These are phyloP conservation scores for Proteles cristata DNA, from an alignment of 2,113 vertebrate genomes.

Conservation along the genomic window DNA sequence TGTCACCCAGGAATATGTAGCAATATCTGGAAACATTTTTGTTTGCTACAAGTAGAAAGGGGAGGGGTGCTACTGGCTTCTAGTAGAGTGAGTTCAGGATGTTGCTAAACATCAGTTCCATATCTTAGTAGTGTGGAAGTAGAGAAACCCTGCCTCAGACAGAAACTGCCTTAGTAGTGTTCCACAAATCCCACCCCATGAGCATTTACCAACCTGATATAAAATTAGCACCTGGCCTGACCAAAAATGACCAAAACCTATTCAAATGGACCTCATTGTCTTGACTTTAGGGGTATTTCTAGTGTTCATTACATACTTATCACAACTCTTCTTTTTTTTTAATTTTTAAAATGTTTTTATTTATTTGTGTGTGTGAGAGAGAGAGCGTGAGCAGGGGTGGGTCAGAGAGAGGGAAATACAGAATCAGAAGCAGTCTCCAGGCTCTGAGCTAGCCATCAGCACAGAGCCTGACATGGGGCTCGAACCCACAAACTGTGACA, in stretches of 20 bases:
- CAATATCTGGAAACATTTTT: not conserved
- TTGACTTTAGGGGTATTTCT: not conserved
- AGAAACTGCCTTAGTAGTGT: not conserved
- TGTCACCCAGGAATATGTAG: not conserved
- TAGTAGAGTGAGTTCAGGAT: not conserved
- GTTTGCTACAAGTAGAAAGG: not conserved
- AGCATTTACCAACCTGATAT: not conserved
- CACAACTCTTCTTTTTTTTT: not conserved
- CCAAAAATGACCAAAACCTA: not conserved
- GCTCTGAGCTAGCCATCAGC: too few species aligned
- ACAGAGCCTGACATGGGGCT: too few species aligned
- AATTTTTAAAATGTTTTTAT: too few species aligned
- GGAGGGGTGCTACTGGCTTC: not conserved
- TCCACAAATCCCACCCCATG: not conserved
- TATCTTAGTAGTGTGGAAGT: not conserved
- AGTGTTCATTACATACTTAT: not conserved
- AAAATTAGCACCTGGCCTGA: not conserved
- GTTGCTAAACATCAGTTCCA: not conserved
- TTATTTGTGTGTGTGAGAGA: too few species aligned
- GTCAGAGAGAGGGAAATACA: too few species aligned
- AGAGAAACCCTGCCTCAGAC: not conserved
- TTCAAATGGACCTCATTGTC: not conserved
- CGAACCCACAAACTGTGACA: too few species aligned
- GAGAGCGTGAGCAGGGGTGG: too few species aligned
- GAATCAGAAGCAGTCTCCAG: too few species aligned